phyloP scores from a whole-genome alignment of 1,140 invertebrate genomes.

The Listronotus oregonensis region DNA sequence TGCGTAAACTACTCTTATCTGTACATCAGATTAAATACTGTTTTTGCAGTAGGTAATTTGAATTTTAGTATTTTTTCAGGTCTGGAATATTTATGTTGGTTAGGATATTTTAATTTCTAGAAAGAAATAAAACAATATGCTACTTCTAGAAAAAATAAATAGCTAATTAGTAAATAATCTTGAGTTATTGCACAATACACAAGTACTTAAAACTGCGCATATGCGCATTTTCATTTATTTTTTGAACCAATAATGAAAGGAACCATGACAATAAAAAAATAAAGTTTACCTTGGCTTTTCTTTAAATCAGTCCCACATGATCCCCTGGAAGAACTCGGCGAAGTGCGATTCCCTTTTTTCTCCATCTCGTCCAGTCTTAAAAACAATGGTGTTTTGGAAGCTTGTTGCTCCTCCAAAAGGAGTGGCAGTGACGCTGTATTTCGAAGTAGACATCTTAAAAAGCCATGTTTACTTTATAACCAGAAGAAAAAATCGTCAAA shows the following conservation, averaged over 20 bases:
- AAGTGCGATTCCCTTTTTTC: slow-evolving; percentile 74
- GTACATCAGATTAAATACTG: too few relatives aligned
- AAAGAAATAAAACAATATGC: too few relatives aligned
- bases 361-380: slow-evolving; percentile 62
- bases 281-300: slow-evolving; percentile 70
- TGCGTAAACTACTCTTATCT: too few relatives aligned
- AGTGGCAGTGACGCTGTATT: slow-evolving; percentile 66
- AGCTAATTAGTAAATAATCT: too few relatives aligned
- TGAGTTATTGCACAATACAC: too few relatives aligned
- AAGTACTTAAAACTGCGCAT: slow-evolving; percentile 18
- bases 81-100: too few relatives aligned
- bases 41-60: too few relatives aligned
- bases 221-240: slow-evolving; percentile 14
- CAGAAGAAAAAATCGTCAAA: slow-evolving; percentile 58
- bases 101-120: too few relatives aligned
- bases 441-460: slow-evolving; percentile 78
- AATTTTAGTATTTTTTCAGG: too few relatives aligned
- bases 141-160: too few relatives aligned
- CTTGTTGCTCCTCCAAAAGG: slow-evolving; percentile 70
- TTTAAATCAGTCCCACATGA: slow-evolving; percentile 67
- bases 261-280: slow-evolving; percentile 39
- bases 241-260: slow-evolving; percentile 8
- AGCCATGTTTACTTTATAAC: slow-evolving; percentile 74
- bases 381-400: slow-evolving; percentile 53
- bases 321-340: slow-evolving; percentile 64